Conservation (phyloP, 2,797 vertebrate species). For the Sus cebifrons region DNA sequence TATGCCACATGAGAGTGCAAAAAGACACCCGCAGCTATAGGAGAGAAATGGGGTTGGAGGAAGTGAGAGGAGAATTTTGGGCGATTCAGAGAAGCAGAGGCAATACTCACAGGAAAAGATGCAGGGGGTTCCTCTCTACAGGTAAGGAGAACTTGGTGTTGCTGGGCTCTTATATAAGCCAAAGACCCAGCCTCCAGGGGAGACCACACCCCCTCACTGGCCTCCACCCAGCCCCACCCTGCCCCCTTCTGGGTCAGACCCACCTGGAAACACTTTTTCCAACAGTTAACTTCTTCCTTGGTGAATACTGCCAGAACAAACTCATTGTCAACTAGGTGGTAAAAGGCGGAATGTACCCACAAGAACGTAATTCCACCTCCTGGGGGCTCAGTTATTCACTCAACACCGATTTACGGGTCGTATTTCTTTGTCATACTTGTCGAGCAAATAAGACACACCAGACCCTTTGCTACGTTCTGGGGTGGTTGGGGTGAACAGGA, state of each 20-base stretch:
- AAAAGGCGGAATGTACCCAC: not conserved
- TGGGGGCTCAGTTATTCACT: not conserved
- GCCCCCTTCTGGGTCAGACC: not conserved
- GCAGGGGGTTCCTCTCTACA: accelerated
- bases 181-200: not conserved
- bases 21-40: too few relatives aligned
- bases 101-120: accelerated
- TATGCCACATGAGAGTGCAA: too few relatives aligned
- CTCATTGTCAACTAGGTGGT: not conserved
- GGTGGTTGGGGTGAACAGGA: not conserved
- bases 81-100: too few relatives aligned
- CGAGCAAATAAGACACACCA: not conserved
- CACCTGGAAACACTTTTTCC: not conserved
- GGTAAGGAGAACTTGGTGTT: accelerated
- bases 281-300: too few relatives aligned
- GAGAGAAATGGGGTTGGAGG: too few relatives aligned
- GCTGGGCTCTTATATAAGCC: constrained; percentile 24
- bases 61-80: too few relatives aligned
- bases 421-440: not conserved
- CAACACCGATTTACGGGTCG: too few relatives aligned
- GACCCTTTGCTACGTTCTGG: not conserved
- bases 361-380: not conserved
- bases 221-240: constrained; percentile 2
- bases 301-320: not conserved
- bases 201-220: not conserved